These are phyloP conservation scores for Aleiodes sp. DNA, from an alignment of 1,140 invertebrate genomes.

Conservation along the genomic window DNA sequence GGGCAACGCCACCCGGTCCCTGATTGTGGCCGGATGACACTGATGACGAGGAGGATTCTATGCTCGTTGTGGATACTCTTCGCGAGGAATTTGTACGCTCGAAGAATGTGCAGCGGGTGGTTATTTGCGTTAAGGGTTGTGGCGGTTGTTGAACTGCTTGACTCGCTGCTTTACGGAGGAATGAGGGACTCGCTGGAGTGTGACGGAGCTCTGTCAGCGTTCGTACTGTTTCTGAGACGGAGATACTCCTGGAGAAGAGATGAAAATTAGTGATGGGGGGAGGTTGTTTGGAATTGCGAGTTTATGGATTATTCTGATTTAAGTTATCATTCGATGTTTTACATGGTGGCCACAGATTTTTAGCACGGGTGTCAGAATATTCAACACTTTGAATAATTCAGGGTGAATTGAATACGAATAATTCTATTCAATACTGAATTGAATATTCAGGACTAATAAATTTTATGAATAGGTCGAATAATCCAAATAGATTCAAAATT, in stretches of 20 bases:
- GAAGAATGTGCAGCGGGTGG: constrained; percentile 47
- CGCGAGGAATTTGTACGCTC: constrained; percentile 45
- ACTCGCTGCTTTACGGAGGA: constrained; percentile 70
- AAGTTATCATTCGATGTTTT: no score
- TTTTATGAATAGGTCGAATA: no score
- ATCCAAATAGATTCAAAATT: no score
- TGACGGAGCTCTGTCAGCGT: constrained; percentile 85
- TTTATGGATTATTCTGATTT: no score
- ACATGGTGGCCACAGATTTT: no score
- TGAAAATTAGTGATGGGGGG: no score
- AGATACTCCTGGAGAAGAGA: constrained; percentile 53
- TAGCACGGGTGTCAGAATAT: no score
- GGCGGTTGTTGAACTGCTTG: constrained; percentile 42
- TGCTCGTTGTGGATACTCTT: constrained; percentile 66
- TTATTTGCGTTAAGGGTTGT: constrained; percentile 34
- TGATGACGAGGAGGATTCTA: constrained; percentile 58
- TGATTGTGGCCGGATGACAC: constrained; percentile 33
- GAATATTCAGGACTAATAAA: no score
- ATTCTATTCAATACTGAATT: no score
- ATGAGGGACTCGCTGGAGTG: constrained; percentile 84
- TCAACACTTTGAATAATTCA: no score
- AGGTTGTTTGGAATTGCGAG: no score
- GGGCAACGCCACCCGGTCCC: constrained; percentile 67
- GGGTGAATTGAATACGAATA: no score
- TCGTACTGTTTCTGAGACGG: constrained; percentile 87